Evolutionary conservation across 2,797 vertebrate genomes (phyloP), one percentile per base, ranked within the genome.

Genomic region (Phataginus tricuspis): DNA sequence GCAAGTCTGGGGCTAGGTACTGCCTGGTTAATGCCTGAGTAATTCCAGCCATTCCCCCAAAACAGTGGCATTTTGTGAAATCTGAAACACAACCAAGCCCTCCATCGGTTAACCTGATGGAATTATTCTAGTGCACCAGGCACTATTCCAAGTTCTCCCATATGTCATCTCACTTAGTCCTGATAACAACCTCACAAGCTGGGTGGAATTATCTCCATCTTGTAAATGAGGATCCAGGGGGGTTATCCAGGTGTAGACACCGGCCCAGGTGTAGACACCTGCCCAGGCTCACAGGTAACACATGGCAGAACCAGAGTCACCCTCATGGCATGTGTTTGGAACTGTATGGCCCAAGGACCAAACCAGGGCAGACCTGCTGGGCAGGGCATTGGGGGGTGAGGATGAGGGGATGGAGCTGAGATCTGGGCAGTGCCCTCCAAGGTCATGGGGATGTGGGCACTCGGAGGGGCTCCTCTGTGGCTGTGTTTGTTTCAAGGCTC

Each of bases 331-430:
- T 0, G 10, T 27, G 13, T 37, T 34, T 59, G 15, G 49, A 77
- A 29, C 16, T 55, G 15, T 18, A 34, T 5, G 3, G 42, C 34
- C n/a, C 64, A 53, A n/a, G 37, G 66, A 57, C 37, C 82, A 84
- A 45, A 16, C 27, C 11, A 51, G 77, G 51, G 37, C 71, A 51
- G 72, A 27, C 16, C n/a, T 34, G 13, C 59, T 25, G 27, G 74
- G 23, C 11, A 11, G 57, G 25, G 1, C 45, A 57, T 1, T 7
- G 19, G 1, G 1, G 51, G 31, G 37, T 21, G 23, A 8, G 12
- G 5, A 5, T 1, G 21, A 13, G 3, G 19, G 10, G 7, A 15
- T 23, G 49, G 39, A 11, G 51, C 74, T 0, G 7, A 85, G 86
- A 42, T 12, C 16, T 19, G 68, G 57, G 71, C 51, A 78, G 59